These are phyloP conservation scores for Acipenser transmontanus DNA, from an alignment of 2,797 vertebrate species.

Conservation along the genomic window DNA sequence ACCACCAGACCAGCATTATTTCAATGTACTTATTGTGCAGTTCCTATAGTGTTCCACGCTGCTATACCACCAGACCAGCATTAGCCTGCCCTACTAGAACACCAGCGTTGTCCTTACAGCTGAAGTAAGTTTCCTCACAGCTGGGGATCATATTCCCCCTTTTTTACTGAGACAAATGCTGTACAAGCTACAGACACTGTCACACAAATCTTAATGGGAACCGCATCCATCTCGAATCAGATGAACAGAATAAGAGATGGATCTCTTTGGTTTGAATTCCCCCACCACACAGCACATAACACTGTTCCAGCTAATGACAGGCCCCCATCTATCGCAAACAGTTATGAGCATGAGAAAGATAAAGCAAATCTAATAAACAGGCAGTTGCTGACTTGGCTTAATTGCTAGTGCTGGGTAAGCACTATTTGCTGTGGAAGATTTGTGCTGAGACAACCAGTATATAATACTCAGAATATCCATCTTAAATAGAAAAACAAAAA, in stretches of 20 bases:
- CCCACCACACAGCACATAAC: neutral
- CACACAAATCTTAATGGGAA: neutral
- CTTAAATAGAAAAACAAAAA: neutral
- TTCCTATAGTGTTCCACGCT: neutral
- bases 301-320: neutral
- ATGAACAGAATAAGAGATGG: neutral
- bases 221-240: neutral
- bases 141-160: neutral
- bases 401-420: slow-evolving; percentile 11
- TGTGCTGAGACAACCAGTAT: slow-evolving; percentile 5
- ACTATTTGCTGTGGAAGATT: neutral
- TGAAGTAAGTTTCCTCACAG: neutral
- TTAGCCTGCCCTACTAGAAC: neutral
- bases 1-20: neutral
- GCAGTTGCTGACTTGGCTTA: slow-evolving; percentile 9
- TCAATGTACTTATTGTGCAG: neutral
- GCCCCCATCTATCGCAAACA: neutral
- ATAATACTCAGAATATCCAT: neutral
- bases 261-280: neutral
- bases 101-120: neutral
- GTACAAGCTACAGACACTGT: neutral
- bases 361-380: slow-evolving; percentile 10
- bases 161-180: neutral
- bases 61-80: neutral
- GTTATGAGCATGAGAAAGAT: slow-evolving; percentile 4